A percentile compares a stretch with the other conserved stretches of the same genome.
phyloP scores from a whole-genome alignment of 2,888 invertebrate species.

The Chesias legatella region DNA sequence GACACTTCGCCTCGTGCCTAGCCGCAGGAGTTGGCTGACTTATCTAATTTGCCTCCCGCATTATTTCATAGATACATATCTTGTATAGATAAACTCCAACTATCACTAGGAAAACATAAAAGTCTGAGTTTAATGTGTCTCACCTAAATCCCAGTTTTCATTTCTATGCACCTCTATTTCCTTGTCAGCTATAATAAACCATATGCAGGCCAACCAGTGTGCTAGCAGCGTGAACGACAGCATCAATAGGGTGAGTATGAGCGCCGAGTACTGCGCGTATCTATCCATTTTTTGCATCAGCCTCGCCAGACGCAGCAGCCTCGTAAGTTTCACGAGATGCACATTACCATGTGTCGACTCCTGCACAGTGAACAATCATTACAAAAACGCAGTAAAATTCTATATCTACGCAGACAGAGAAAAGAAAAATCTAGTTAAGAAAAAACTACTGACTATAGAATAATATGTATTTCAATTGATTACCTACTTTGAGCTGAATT shows the following conservation, averaged over 20 bases:
- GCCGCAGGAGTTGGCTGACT: too few relatives aligned
- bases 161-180: slow-evolving; percentile 88
- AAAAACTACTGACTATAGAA: slow-evolving; percentile 15
- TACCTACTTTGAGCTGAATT: slow-evolving; percentile 25
- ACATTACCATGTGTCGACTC: slow-evolving; percentile 88
- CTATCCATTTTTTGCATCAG: slow-evolving; percentile 97
- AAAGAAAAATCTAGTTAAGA: slow-evolving; percentile 9
- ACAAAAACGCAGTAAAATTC: neutral
- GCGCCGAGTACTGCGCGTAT: slow-evolving; percentile 96
- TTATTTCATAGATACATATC: too few relatives aligned
- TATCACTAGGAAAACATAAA: neutral
- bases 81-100: too few relatives aligned
- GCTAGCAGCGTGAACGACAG: slow-evolving; percentile 95
- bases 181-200: slow-evolving; percentile 97
- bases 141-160: slow-evolving; percentile 91
- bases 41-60: too few relatives aligned
- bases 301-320: slow-evolving; percentile 92
- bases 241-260: slow-evolving; percentile 96
- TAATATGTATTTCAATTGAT: slow-evolving; percentile 19
- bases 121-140: slow-evolving; percentile 31
- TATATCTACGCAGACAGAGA: too few relatives aligned
- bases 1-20: too few relatives aligned
- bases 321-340: slow-evolving; percentile 95
- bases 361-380: slow-evolving; percentile 49
- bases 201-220: slow-evolving; percentile 98